Percentiles rank a stretch among this genome's conserved stretches.
These are phyloP conservation scores for Lepus timidus DNA, from an alignment of 2,113 vertebrate species.

Conservation along the genomic window DNA sequence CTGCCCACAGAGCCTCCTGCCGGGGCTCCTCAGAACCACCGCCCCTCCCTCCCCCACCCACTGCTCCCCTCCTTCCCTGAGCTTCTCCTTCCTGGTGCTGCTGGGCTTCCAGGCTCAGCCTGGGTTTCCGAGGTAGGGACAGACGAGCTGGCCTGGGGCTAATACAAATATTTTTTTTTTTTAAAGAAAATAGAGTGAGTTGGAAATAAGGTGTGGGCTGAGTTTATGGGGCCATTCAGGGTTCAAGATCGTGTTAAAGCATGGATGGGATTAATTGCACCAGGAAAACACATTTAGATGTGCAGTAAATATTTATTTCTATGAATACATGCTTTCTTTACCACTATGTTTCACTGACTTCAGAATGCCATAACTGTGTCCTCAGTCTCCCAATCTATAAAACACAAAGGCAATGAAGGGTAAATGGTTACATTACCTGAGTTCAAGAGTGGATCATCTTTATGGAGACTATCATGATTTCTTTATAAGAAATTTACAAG, in stretches of 20 bases:
- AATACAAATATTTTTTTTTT: no score
- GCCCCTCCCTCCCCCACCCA: no score
- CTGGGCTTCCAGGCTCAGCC: no score
- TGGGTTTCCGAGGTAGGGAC: no score
- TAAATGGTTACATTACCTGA: slow-evolving; percentile 8
- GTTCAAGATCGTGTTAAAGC: not conserved
- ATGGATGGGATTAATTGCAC: not conserved
- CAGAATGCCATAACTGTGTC: not conserved
- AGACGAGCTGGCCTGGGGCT: no score
- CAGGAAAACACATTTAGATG: slow-evolving; percentile 22
- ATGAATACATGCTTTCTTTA: slow-evolving; percentile 9
- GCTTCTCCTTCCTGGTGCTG: not conserved
- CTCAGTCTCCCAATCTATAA: not conserved
- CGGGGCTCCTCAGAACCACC: not conserved
- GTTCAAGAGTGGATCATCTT: slow-evolving; percentile 1
- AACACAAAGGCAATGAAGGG: not conserved
- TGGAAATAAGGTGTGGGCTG: not conserved
- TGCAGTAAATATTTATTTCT: not conserved
- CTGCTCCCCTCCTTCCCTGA: not conserved
- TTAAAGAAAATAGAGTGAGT: not conserved
- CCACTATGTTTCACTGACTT: not conserved
- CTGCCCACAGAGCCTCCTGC: accelerated
- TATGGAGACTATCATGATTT: not conserved
- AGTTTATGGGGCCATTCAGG: not conserved
- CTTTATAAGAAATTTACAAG: slow-evolving; percentile 39